Conservation (phyloP, 1,140 invertebrate species). For the Lepidotrigona ventralis region DNA sequence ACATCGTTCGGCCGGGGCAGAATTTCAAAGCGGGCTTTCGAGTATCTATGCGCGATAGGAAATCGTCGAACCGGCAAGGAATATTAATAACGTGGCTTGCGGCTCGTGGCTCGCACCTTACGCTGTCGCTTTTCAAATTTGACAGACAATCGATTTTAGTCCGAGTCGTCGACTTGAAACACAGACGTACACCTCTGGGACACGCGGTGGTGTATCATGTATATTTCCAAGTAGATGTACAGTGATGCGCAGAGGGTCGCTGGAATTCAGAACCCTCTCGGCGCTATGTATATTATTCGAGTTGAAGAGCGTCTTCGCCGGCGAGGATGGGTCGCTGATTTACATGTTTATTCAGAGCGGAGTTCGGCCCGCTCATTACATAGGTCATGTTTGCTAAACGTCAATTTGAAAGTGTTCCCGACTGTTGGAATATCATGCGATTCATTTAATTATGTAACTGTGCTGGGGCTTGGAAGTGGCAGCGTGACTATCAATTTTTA, state of each 20-base stretch:
- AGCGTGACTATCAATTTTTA: too few species aligned
- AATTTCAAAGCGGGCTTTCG: slow-evolving; percentile 23
- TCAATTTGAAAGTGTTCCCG: neutral
- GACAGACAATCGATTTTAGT: slow-evolving; percentile 5
- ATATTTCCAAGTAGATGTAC: neutral
- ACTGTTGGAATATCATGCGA: neutral
- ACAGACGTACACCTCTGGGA: neutral
- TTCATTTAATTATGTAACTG: neutral
- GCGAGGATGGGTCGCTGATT: neutral
- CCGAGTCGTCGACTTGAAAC: neutral
- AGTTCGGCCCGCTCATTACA: neutral
- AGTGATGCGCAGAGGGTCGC: neutral
- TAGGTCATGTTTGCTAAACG: slow-evolving; percentile 10
- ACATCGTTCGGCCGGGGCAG: neutral
- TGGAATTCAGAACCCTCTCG: neutral
- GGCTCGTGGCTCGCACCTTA: too few species aligned
- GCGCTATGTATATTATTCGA: neutral
- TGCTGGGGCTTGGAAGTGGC: neutral
- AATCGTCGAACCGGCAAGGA: slow-evolving; percentile 3
- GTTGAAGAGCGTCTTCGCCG: neutral
- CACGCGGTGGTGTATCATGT: neutral
- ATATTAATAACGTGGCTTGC: slow-evolving; percentile 9
- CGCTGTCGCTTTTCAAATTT: slow-evolving; percentile 1
- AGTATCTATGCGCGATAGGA: slow-evolving; percentile 7
- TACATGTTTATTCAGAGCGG: slow-evolving; percentile 1